Evolutionary conservation across 2,113 vertebrate species (phyloP).

Genomic region (Platichthys flesus): DNA sequence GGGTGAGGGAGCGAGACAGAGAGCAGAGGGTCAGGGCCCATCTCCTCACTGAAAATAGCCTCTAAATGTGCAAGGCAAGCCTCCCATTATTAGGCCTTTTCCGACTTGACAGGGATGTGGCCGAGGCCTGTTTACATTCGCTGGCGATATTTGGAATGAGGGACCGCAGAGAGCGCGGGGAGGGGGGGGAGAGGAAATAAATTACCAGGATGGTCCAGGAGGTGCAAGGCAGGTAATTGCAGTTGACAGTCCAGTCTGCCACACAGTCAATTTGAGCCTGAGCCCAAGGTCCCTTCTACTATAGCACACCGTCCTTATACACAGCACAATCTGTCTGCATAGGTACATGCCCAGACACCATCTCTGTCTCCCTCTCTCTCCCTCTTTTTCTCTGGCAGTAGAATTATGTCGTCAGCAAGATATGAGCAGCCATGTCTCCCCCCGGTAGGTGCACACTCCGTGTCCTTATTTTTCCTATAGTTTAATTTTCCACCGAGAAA

Average conservation of each 20-base stretch:
- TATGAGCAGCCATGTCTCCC: constrained; percentile 71
- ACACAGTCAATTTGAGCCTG: constrained; percentile 94
- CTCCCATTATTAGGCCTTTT: constrained; percentile 72
- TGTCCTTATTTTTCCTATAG: constrained; percentile 79
- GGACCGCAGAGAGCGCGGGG: constrained; percentile 35
- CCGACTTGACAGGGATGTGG: constrained; percentile 70
- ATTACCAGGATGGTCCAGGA: constrained; percentile 85
- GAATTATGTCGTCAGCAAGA: constrained; percentile 76
- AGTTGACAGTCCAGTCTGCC: constrained; percentile 91
- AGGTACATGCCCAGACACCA: constrained; percentile 87
- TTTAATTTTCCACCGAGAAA: constrained; percentile 75
- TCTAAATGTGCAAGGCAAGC: constrained; percentile 71
- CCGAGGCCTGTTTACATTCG: constrained; percentile 72
- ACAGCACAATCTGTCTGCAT: constrained; percentile 87
- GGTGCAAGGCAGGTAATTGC: constrained; percentile 88
- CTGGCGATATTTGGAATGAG: constrained; percentile 69
- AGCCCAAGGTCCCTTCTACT: constrained; percentile 87
- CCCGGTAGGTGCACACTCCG: constrained; percentile 54
- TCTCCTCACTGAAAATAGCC: constrained; percentile 71
- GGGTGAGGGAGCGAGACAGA: constrained; percentile 12
- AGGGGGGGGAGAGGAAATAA: constrained; percentile 65
- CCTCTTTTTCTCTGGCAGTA: constrained; percentile 79
- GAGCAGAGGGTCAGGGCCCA: constrained; percentile 62
- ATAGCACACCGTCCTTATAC: constrained; percentile 79
- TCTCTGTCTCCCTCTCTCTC: constrained; percentile 84